Base-by-base conservation (phyloP, 2,797 vertebrate genomes). In the Choloepus didactylus region DNA sequence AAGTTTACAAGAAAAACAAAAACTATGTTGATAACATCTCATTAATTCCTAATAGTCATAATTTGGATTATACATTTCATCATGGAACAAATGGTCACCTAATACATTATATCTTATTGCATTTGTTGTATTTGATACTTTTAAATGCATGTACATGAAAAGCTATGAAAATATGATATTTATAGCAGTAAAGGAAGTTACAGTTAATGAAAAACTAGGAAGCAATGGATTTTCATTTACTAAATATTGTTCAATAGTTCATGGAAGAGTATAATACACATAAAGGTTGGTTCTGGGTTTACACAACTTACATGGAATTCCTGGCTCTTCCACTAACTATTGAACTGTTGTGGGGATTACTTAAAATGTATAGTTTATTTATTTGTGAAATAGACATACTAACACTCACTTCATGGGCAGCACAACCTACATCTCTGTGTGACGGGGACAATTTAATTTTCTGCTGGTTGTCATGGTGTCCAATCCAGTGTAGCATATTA, bases 11-110 rank as follows among this genome's bases (percentile, higher is more conserved):
- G 23, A 23, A 64, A 80, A 67, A 25, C 2, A 73, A 73, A 84
- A 49, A 88, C 35, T 44, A 76, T 29, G 3, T 54, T 66, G 27
- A 75, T 69, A 77, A 69, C 0, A 15, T 29, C 6, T 72, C 23
- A 93, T n/a, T 67, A 66, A 86, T 76, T 87, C 23, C 56, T 73
- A 83, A 94, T 73, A 11, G 10, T 77, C 27, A 54, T 56, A 51
- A n/a, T 82, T 89, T 76, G 51, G 31, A 79, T 54, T 29, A 27
- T 49, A 73, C 4, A 94, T 64, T 90, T 87, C 25, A 41, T 27
- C 25, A 60, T 69, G 15, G 38, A 79, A 69, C 27, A 77, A 38
- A 35, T 64, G 38, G 14, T 60, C 18, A 84, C n/a, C 46, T 35
- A 60, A 73, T 41, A 35, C 3, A 18, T 64, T n/a, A 1, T 2